Evolutionary conservation across 1,140 invertebrate genomes (phyloP), one percentile per base, ranked within the genome.

Genomic region (Brevipalpus yothersi): DNA sequence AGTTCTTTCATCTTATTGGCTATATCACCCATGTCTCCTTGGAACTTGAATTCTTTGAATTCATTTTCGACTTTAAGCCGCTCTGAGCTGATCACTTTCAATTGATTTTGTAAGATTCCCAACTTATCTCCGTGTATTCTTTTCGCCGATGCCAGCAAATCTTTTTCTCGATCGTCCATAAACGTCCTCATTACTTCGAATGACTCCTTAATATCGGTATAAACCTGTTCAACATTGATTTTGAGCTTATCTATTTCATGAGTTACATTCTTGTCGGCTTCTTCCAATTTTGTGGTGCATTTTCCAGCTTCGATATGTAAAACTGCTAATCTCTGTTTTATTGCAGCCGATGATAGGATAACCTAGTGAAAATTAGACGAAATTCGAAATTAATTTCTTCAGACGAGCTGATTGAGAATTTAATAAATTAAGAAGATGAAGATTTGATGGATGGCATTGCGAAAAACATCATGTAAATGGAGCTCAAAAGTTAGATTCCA

Each of bases 291-390:
- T 60, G 82, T 81, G 63, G 86, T 80, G 74, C 85, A 88, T 69
- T 89, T 83, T 67, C 91, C 89, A 12, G 87, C 87, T 75, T 92
- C 91, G 69, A 93, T 93, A 53, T 91, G 76, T 49, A 94, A 74
- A 70, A 94, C 93, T 73, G 93, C 89, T 0, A 86, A 90, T 86
- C 93, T 92, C 65, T 89, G 78, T 73, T 94, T 94, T 66, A 94
- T 90, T 53, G 90, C 89, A 70, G 92, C 88, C 41, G 87, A 89
- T 72, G 93, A 92, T 21, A 89, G 89, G 67, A 93, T 88, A 62
- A 92, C 86, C 43, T 62, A 49, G n/a, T n/a, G n/a, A n/a, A n/a
- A n/a, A n/a, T n/a, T n/a, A n/a, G n/a, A n/a, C n/a, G n/a, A n/a
- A n/a, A n/a, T n/a, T n/a, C n/a, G n/a, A n/a, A n/a, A n/a, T n/a